phyloP scores from a whole-genome alignment of 2,113 vertebrate genomes.

The Calidris pygmaea region DNA sequence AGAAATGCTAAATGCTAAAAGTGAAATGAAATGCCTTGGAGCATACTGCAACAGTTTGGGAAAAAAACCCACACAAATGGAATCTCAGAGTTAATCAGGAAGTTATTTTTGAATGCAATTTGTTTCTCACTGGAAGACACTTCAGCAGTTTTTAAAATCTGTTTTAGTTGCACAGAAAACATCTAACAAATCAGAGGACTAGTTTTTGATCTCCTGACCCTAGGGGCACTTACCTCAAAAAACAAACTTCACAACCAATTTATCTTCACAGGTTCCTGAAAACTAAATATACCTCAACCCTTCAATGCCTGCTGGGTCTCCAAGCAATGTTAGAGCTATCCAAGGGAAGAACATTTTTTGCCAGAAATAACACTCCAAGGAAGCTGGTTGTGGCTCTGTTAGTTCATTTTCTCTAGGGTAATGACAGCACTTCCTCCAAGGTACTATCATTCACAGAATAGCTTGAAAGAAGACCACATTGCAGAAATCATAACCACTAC shows the following conservation, averaged over 20 bases:
- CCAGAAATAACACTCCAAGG: neutral
- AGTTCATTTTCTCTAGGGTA: neutral
- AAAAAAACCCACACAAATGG: neutral
- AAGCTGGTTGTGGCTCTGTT: neutral
- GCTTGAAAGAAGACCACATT: neutral
- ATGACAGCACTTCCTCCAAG: neutral
- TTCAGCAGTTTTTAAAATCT: neutral
- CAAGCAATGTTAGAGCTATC: neutral
- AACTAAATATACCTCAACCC: neutral
- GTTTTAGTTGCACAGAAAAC: neutral
- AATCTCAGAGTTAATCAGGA: neutral
- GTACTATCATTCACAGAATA: neutral
- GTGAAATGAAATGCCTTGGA: neutral
- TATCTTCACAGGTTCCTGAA: conserved; percentile 1
- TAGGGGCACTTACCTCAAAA: neutral
- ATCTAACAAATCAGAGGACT: neutral
- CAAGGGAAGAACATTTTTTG: neutral
- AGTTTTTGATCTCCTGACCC: conserved; percentile 9
- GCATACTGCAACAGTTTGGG: neutral
- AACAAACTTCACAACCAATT: neutral
- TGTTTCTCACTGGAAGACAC: neutral
- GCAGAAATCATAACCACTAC: neutral
- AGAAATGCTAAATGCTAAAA: neutral
- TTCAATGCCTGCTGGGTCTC: neutral
- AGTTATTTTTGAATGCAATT: neutral